Conservation (phyloP, 2,888 invertebrate genomes). For the Noctuana brunneofusca region DNA sequence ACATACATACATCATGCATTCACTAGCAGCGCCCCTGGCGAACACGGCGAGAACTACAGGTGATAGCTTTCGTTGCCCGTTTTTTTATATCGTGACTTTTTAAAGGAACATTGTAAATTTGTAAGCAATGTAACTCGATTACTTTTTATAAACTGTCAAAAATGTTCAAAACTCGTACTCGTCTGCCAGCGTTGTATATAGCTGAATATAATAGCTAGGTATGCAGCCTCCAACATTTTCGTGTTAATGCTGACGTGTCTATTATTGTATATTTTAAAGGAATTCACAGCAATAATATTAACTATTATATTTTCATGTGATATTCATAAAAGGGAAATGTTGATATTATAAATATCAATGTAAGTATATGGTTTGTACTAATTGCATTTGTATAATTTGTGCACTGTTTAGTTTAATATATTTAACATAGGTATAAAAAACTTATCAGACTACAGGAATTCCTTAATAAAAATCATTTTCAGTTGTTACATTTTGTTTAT, state of each 20-base stretch:
- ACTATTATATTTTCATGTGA: neutral
- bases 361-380: neutral
- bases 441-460: neutral
- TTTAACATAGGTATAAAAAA: neutral
- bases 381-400: constrained; percentile 3
- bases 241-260: neutral
- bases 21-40: too few relatives aligned
- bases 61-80: too few relatives aligned
- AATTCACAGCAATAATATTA: neutral
- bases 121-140: too few relatives aligned
- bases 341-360: neutral
- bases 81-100: too few relatives aligned
- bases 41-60: too few relatives aligned
- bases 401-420: neutral
- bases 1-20: too few relatives aligned
- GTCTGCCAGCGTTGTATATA: too few relatives aligned
- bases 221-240: neutral
- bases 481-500: constrained; percentile 35
- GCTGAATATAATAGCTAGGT: too few relatives aligned
- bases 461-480: constrained; percentile 26
- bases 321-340: neutral
- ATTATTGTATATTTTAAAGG: neutral
- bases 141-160: too few relatives aligned
- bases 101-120: too few relatives aligned
- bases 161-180: too few relatives aligned